phyloP scores from a whole-genome alignment of 1,140 invertebrate genomes.

The Drosophila rhopaloa region DNA sequence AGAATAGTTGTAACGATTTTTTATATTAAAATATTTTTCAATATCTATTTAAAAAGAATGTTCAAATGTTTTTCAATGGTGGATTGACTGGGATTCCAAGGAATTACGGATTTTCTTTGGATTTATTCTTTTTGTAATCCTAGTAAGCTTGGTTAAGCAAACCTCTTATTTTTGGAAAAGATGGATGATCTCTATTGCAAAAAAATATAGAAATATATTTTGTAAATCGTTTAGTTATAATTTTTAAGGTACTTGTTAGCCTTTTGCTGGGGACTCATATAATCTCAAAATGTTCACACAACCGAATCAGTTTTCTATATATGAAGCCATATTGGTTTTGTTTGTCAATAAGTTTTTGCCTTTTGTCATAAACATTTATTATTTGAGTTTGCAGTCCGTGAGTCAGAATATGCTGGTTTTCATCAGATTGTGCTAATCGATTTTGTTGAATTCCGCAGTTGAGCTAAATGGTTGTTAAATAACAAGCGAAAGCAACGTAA shows the following conservation, averaged over 20 bases:
- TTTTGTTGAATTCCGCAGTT: background rate
- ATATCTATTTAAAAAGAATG: conserved; percentile 68
- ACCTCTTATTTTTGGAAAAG: too few species aligned
- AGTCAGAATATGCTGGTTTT: conserved; percentile 9
- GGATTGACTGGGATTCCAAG: background rate
- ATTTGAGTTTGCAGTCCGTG: background rate
- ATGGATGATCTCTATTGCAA: too few species aligned
- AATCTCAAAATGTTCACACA: background rate
- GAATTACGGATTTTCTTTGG: too few species aligned
- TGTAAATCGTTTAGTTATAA: background rate
- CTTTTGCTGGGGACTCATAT: background rate
- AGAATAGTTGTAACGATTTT: conserved; percentile 71
- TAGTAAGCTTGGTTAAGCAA: background rate
- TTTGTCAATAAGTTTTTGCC: conserved; percentile 18
- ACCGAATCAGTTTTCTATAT: background rate
- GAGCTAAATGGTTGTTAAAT: background rate
- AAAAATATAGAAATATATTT: background rate
- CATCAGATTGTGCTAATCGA: conserved; percentile 14
- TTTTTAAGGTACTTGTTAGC: background rate
- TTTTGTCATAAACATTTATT: conserved; percentile 10
- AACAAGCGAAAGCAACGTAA: background rate
- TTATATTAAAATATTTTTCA: conserved; percentile 82
- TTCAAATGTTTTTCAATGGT: conserved; percentile 1
- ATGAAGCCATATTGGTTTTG: background rate
- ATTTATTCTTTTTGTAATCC: background rate